Percentiles rank a stretch among this genome's conserved stretches.
phyloP scores from a whole-genome alignment of 2,888 invertebrate species.

The Calliscelio sp. region DNA sequence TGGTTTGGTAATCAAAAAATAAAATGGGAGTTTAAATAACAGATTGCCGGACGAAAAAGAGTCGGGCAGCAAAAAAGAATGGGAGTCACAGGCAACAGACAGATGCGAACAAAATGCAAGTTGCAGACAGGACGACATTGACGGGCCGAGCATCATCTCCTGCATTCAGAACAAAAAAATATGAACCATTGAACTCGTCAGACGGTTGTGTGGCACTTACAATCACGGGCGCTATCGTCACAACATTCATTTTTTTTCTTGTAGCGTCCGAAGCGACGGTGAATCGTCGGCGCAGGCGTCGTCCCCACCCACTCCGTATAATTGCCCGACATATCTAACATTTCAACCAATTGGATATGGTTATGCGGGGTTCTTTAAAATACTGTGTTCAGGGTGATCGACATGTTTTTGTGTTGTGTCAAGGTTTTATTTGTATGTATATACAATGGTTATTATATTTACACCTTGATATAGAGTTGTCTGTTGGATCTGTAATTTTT shows the following conservation, averaged over 20 bases:
- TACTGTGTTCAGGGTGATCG: slow-evolving; percentile 2
- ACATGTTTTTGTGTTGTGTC: slow-evolving; percentile 5
- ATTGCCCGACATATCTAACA: slow-evolving; percentile 82
- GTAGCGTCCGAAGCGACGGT: slow-evolving; percentile 84
- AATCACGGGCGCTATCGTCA: slow-evolving; percentile 85
- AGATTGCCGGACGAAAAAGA: too few species aligned
- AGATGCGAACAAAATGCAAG: slow-evolving; percentile 79
- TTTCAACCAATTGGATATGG: slow-evolving; percentile 57
- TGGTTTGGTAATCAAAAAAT: too few species aligned
- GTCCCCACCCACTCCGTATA: slow-evolving; percentile 84
- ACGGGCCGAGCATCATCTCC: slow-evolving; percentile 83
- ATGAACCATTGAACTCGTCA: slow-evolving; percentile 68
- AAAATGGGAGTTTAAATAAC: too few species aligned
- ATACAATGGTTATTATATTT: neutral
- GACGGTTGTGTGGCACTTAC: slow-evolving; percentile 84
- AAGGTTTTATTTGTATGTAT: too few species aligned
- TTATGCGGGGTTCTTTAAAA: too few species aligned
- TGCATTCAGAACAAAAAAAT: slow-evolving; percentile 80
- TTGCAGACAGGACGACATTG: slow-evolving; percentile 85
- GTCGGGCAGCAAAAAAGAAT: slow-evolving; percentile 1
- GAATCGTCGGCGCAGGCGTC: slow-evolving; percentile 79
- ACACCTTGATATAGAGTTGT: too few species aligned
- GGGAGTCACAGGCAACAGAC: slow-evolving; percentile 49
- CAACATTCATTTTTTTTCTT: slow-evolving; percentile 86
- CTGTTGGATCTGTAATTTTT: neutral